Evolutionary conservation across 2,888 invertebrate genomes (phyloP), one percentile per base, ranked within the genome.

Genomic region (Psylliodes chrysocephalus): DNA sequence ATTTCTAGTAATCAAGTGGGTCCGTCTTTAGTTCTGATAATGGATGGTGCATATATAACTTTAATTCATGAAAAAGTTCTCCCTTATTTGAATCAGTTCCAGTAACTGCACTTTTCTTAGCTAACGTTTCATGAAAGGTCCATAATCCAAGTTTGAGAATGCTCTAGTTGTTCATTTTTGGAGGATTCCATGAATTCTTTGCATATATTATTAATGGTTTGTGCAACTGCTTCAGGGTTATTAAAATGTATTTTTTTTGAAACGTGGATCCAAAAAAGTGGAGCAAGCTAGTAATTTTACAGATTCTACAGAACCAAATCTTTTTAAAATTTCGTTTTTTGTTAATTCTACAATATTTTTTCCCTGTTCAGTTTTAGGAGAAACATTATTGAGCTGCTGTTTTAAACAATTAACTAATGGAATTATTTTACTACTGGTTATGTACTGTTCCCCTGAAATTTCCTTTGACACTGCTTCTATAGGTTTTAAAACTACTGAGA

Each of bases 381-480:
- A 5, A 15, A 42, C 1, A 15, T 12, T 15, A 4, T 42, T 15
- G 2, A 42, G 15, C 4, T 4, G 4, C 5, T 42, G 2, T 2
- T 14, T 15, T 15, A 42, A 15, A 8, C 42, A 42, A 14, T 42
- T 42, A 6, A 42, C 15, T 3, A 42, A 5, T 15, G 42, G 15
- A 5, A 42, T 42, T n/a, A 42, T 42, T 42, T 42, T 42, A 15
- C 42, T 42, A 4, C 15, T 15, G 12, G 42, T 42, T 42, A 42
- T 14, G 17, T 42, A 42, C 12, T 42, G 12, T 15, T 42, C 42
- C 5, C 42, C 42, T 15, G 15, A 42, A 14, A 42, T 3, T 42
- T 42, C 42, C 15, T 42, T n/a, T 42, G 15, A 42, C 2, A 42
- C 42, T 5, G 7, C 2, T 42, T 42, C 42, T 5, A 15, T 42